Evolutionary conservation across 2,888 invertebrate genomes (phyloP), one percentile per base, ranked within the genome.

Genomic region (Drosophila yooni): DNA sequence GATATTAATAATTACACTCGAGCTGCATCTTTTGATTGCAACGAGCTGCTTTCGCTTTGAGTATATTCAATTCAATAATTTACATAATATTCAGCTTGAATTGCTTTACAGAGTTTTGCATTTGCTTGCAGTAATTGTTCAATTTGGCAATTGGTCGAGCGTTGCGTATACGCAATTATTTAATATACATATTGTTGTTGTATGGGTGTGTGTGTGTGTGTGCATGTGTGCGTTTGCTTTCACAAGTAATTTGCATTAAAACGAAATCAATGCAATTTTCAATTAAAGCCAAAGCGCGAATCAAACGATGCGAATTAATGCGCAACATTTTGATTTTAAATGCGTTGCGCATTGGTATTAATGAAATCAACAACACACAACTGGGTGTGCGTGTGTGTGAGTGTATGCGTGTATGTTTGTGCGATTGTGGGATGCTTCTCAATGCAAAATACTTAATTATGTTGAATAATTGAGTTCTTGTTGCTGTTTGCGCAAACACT

Each of bases 361-460:
- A 75, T 87, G 84, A 72, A 81, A 85, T 87, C 84, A 87, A 70
- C 79, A 74, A 33, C 43, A 69, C 56, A 70, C n/a, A 66, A 64
- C 70, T 75, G 68, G 70, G 59, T 71, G 3, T 75, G 25, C 10
- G 21, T 1, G 34, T 31, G 31, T 15, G 15, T 82, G 68, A 65
- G 74, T 75, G 78, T 69, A 70, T 74, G 74, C 64, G 71, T 71
- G 69, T 73, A 8, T 83, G 13, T 46, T 21, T 50, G 18, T 50
- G 4, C 31, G 29, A 76, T 65, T 68, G 74, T 80, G 27, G 77
- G 61, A 59, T 68, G 71, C 75, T 73, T 81, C 75, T 87, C 87
- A 85, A 84, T 88, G 88, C 88, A 84, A 91, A 91, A 90, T 91
- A 90, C 91, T 90, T 90, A 90, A 90, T 90, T 90, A 89, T 90